Conservation (phyloP, 2,113 vertebrate genomes). For the Mastomys natalensis region DNA sequence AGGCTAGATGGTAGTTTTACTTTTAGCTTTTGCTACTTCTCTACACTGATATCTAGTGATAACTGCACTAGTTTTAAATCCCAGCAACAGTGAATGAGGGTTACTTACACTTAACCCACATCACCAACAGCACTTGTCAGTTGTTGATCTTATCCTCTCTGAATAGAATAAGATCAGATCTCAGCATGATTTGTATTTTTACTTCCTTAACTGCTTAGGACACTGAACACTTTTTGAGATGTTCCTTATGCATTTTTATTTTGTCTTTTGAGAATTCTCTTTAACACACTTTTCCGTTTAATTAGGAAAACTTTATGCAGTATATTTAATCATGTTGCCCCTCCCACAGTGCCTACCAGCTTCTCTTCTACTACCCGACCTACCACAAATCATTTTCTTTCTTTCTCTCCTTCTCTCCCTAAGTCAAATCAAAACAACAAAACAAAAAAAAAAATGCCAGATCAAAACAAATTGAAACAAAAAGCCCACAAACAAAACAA, state of each 20-base stretch:
- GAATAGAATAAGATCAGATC: background rate
- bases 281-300: background rate
- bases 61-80: background rate
- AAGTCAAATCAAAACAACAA: background rate
- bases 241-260: background rate
- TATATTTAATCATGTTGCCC: background rate
- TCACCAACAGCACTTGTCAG: background rate
- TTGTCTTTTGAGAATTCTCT: background rate
- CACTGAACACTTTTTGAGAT: background rate
- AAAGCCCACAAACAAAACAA: background rate
- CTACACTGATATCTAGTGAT: background rate
- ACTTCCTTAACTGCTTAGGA: background rate
- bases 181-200: background rate
- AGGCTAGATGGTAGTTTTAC: background rate
- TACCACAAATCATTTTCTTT: background rate
- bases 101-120: background rate
- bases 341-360: background rate
- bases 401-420: background rate
- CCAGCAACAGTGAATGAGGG: background rate
- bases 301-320: background rate
- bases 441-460: background rate
- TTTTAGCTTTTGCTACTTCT: background rate
- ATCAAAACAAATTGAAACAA: background rate
- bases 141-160: background rate
- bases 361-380: background rate